Evolutionary conservation across 2,888 invertebrate genomes (phyloP), one percentile per base, ranked within the genome.

Genomic region (Galerucella calmariensis): DNA sequence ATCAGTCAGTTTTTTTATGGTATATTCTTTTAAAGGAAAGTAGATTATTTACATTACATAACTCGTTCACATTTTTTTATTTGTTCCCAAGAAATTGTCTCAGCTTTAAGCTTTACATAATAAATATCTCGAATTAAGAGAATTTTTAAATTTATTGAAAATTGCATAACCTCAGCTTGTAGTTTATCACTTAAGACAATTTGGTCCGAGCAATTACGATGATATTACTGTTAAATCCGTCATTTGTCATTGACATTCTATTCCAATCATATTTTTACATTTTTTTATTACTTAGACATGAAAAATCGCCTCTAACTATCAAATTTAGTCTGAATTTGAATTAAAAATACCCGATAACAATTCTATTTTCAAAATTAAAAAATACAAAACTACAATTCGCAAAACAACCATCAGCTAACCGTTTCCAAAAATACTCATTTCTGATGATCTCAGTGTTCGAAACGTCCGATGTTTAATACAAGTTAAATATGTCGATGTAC

Each of bases 401-500:
- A 5, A 20, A 61, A 41, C 16, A 35, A 41, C 48, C 48, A n/a
- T n/a, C n/a, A 27, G 14, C 61, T n/a, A 27, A 69, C 48, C 48
- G 46, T 69, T 46, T 48, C 24, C 61, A 63, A 70, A 61, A 56
- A 56, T 35, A 20, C 16, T n/a, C 9, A 56, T 56, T 63, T 51
- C 1, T 20, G 44, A 14, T 41, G 51, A n/a, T 56, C 4, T 46
- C n/a, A 69, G 59, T 66, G 65, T 11, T 41, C 14, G 24, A 61
- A 63, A 48, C 51, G 11, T 41, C 65, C n/a, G 46, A 44, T 68
- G 59, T 16, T 27, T 48, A 20, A 69, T 46, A 63, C 69, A 59
- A 56, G 4, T n/a, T 16, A 69, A 56, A 68, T 14, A 63, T 63
- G 67, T 53, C 84, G 81, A 94, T 95, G 92, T 95, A 95, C 87